phyloP scores from a whole-genome alignment of 2,113 vertebrate genomes.

The Amia ocellicauda region DNA sequence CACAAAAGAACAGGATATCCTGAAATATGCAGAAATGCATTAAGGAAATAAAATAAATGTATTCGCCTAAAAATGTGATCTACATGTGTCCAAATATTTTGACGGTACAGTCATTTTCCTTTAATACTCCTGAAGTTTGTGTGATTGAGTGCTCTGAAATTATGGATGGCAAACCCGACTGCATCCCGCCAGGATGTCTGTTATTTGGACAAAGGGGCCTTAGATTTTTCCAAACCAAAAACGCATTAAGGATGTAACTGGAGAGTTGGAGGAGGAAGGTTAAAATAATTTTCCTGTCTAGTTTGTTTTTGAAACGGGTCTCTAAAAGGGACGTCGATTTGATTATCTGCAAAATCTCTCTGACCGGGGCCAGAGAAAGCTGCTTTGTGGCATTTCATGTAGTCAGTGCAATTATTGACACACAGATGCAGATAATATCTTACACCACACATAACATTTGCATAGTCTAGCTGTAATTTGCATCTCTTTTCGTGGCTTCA shows the following conservation, averaged over 20 bases:
- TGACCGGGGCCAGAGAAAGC: conserved; percentile 39
- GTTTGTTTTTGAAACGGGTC: conserved; percentile 52
- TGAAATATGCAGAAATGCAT: too few relatives aligned
- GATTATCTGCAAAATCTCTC: conserved; percentile 37
- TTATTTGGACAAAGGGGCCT: conserved; percentile 58
- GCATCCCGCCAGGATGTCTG: conserved; percentile 51
- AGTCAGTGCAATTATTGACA: conserved; percentile 59
- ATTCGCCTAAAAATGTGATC: too few relatives aligned
- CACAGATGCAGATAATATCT: conserved; percentile 60
- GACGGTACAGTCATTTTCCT: too few relatives aligned
- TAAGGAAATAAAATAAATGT: too few relatives aligned
- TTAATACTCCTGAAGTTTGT: conserved; percentile 20
- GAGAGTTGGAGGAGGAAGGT: conserved; percentile 49
- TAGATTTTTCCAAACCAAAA: conserved; percentile 34
- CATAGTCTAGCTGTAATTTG: conserved; percentile 36
- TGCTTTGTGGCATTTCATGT: conserved; percentile 42
- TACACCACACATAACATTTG: conserved; percentile 58
- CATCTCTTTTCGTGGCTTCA: not conserved
- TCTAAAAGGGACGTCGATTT: conserved; percentile 32
- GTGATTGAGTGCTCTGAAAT: conserved; percentile 63
- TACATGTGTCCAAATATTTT: too few relatives aligned
- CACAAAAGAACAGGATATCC: too few relatives aligned
- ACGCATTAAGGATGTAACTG: conserved; percentile 45
- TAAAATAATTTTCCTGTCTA: conserved; percentile 61
- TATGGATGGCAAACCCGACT: conserved; percentile 42